Evolutionary conservation across 2,888 invertebrate species (phyloP).

Genomic region (Meliscaeva auricollis): DNA sequence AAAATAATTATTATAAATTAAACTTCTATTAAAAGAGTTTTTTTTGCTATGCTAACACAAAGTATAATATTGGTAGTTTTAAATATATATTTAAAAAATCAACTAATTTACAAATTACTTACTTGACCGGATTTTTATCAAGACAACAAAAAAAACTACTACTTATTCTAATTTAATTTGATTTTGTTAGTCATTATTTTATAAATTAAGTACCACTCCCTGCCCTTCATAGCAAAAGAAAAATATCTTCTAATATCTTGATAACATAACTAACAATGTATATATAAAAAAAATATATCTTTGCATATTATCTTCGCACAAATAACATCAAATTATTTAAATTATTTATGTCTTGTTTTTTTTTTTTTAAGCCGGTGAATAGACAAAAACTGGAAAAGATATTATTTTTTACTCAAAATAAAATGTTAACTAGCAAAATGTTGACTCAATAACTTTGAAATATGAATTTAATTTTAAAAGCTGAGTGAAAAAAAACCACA

Average conservation of each 20-base stretch:
- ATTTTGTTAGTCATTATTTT: slow-evolving; percentile 34
- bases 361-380: slow-evolving; percentile 55
- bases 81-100: no score
- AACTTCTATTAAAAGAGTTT: no score
- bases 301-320: neutral
- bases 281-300: neutral
- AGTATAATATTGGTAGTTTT: no score
- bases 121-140: slow-evolving; percentile 38
- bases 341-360: slow-evolving; percentile 52
- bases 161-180: slow-evolving; percentile 23
- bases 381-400: slow-evolving; percentile 34
- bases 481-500: neutral
- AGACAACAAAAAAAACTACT: slow-evolving; percentile 13
- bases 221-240: slow-evolving; percentile 27
- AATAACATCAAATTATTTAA: slow-evolving; percentile 38
- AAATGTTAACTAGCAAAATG: slow-evolving; percentile 37
- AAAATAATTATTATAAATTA: no score
- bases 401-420: slow-evolving; percentile 33
- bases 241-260: slow-evolving; percentile 27
- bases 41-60: no score
- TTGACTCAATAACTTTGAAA: slow-evolving; percentile 52
- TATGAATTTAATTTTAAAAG: slow-evolving; percentile 35
- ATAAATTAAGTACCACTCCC: slow-evolving; percentile 23
- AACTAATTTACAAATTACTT: slow-evolving; percentile 27
- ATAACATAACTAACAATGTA: slow-evolving; percentile 11